Conservation (phyloP, 2,113 vertebrate genomes). For the Galeopterus variegatus region DNA sequence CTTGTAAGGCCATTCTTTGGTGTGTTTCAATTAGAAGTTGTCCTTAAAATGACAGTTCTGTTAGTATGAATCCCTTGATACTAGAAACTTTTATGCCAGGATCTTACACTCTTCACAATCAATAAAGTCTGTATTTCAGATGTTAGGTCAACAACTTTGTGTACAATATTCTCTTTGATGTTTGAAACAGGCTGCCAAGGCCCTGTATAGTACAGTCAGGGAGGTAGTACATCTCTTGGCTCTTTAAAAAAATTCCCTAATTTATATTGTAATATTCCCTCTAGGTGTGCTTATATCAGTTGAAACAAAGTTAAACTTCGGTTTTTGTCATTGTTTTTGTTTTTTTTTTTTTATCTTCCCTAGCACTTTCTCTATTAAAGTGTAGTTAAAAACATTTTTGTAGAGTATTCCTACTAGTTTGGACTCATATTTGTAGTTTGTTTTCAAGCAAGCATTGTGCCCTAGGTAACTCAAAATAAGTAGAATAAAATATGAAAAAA, state of each 20-base stretch:
- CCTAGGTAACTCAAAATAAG: background rate
- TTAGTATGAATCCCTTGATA: slow-evolving; percentile 17
- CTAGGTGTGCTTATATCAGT: background rate
- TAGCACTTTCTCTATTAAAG: slow-evolving; percentile 10
- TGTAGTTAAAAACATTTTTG: background rate
- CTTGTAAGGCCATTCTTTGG: background rate
- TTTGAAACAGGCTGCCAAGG: background rate
- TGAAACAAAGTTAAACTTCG: background rate
- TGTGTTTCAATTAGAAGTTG: background rate
- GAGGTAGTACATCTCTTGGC: background rate
- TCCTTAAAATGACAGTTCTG: background rate
- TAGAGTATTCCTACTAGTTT: background rate
- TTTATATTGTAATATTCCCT: background rate
- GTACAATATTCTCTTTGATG: background rate
- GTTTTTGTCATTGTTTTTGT: background rate
- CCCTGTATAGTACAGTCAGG: rapidly evolving
- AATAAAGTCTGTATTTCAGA: slow-evolving; percentile 53
- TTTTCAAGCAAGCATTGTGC: background rate
- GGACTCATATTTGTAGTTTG: background rate
- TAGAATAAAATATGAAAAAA: background rate
- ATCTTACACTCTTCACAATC: background rate
- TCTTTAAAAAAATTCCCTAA: background rate
- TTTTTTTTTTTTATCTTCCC: background rate
- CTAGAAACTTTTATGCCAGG: background rate
- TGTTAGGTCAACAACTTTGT: background rate